A percentile compares a stretch with the other conserved stretches of the same genome.
phyloP scores from a whole-genome alignment of 2,797 vertebrate species.

The Paramormyrops hopkinsi region DNA sequence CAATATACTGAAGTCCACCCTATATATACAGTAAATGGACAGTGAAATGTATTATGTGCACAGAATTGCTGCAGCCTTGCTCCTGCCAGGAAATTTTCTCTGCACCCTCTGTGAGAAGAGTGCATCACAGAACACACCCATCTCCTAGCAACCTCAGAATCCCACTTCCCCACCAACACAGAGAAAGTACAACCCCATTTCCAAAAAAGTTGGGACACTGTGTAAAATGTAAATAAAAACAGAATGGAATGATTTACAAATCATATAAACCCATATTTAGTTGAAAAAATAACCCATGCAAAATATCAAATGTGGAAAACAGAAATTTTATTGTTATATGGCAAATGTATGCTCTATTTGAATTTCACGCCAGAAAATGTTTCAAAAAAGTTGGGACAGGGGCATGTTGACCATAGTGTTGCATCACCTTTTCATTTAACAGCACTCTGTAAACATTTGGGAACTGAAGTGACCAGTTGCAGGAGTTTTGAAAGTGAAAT shows the following conservation, averaged over 20 bases:
- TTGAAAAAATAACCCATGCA: not conserved
- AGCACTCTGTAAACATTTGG: not conserved
- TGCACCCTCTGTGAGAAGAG: slow-evolving; percentile 22
- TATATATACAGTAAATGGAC: not conserved
- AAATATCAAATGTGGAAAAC: not conserved
- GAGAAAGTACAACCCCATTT: slow-evolving; percentile 30
- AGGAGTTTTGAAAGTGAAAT: not conserved
- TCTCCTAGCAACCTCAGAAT: slow-evolving; percentile 61
- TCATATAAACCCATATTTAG: not conserved
- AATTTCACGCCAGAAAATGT: not conserved
- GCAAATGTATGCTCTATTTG: not conserved
- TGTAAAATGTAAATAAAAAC: not conserved
- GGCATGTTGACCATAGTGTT: not conserved
- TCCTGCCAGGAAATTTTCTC: slow-evolving; percentile 42
- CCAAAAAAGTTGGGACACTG: not conserved
- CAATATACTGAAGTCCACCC: not conserved
- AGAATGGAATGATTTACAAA: not conserved
- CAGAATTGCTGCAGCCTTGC: not conserved
- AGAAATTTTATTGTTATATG: not conserved
- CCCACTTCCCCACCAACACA: slow-evolving; percentile 59
- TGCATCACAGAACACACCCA: slow-evolving; percentile 46
- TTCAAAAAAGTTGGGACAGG: not conserved
- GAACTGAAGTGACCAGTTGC: not conserved
- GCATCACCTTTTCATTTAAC: not conserved
- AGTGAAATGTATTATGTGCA: not conserved